Evolutionary conservation across 2,113 vertebrate genomes (phyloP).

Genomic region (Deroptyus accipitrinus): DNA sequence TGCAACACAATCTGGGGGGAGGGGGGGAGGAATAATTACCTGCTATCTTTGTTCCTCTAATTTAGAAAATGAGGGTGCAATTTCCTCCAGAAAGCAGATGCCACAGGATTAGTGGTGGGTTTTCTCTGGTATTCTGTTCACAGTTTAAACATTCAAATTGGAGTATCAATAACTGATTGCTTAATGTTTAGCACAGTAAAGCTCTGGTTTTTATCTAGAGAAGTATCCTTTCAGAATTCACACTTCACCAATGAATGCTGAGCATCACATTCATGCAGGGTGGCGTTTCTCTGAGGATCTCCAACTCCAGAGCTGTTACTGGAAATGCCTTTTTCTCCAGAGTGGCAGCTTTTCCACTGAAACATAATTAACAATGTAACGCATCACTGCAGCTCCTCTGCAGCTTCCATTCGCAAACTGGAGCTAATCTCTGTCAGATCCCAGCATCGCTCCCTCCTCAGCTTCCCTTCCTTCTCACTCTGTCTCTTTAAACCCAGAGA

Average conservation of each 20-base stretch:
- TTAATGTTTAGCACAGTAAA: not conserved
- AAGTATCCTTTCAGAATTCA: not conserved
- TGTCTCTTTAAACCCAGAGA: not conserved
- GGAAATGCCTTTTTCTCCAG: not conserved
- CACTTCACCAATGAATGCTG: not conserved
- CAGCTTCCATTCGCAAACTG: not conserved
- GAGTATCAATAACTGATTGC: not conserved
- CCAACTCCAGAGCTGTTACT: not conserved
- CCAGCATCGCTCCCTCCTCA: not conserved
- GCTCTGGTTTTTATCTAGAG: constrained; percentile 1
- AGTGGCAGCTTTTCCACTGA: not conserved
- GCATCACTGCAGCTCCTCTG: not conserved
- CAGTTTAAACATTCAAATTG: constrained; percentile 3
- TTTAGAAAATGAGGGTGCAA: not conserved
- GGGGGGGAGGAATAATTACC: not conserved
- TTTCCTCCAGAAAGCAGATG: constrained; percentile 23
- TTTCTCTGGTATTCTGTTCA: constrained; percentile 15
- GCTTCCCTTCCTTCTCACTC: not conserved
- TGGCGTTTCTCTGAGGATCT: not conserved
- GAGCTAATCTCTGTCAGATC: not conserved
- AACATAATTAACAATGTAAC: not conserved
- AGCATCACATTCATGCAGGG: not conserved
- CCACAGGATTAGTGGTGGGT: not conserved
- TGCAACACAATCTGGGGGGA: not conserved
- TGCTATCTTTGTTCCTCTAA: constrained; percentile 6